Conservation (phyloP, 2,888 invertebrate genomes). For the Boloria selene region DNA sequence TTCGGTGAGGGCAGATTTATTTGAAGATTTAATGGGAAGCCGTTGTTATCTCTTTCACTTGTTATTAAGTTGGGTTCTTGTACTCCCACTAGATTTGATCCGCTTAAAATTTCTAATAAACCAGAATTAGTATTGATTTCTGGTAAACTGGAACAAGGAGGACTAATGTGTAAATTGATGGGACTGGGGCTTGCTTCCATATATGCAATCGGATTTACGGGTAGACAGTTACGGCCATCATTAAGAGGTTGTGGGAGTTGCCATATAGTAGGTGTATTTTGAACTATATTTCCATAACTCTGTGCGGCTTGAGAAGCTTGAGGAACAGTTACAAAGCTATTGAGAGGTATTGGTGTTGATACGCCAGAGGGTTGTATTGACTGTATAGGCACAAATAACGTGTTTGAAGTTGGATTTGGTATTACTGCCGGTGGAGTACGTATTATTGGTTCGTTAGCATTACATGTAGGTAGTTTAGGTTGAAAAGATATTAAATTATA, state of each 20-base stretch:
- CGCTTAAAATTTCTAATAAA: conserved; percentile 23
- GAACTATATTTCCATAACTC: conserved; percentile 34
- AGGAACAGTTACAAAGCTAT: conserved; percentile 21
- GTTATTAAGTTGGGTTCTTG: conserved; percentile 28
- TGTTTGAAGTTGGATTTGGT: background rate
- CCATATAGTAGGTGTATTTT: conserved; percentile 33
- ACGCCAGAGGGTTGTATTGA: background rate
- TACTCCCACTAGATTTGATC: conserved; percentile 17
- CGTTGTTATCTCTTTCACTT: conserved; percentile 27
- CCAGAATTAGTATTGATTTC: conserved; percentile 24
- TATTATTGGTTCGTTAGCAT: conserved; percentile 11
- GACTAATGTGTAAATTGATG: conserved; percentile 30
- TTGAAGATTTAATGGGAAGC: conserved; percentile 54
- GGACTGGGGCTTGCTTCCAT: conserved; percentile 19
- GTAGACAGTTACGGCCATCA: conserved; percentile 12
- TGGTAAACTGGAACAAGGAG: conserved; percentile 27
- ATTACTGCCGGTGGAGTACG: conserved; percentile 2
- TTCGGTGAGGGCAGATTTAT: conserved; percentile 54
- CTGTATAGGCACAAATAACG: background rate
- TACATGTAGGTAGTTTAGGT: conserved; percentile 9
- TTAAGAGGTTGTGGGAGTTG: conserved; percentile 33
- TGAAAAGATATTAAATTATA: conserved; percentile 17
- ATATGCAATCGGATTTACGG: conserved; percentile 17
- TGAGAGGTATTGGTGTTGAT: conserved; percentile 9
- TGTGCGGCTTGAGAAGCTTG: conserved; percentile 32